Evolutionary conservation across 2,888 invertebrate genomes (phyloP).

Genomic region (Phyto melanocephala): DNA sequence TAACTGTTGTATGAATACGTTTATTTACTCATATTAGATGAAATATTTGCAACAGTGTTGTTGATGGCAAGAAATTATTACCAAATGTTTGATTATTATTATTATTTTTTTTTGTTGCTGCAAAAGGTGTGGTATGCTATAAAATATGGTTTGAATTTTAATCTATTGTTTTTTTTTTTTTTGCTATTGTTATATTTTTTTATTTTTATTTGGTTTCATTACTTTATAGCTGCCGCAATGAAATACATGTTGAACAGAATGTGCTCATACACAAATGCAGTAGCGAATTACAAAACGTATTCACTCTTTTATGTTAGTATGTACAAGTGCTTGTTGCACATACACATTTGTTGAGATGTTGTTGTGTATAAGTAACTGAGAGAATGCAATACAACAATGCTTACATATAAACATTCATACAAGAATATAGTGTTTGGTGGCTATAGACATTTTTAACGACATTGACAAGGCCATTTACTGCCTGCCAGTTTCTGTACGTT

Average conservation of each 20-base stretch:
- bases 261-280: neutral
- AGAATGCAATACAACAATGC: neutral
- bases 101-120: slow-evolving; percentile 7
- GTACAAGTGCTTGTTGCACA: slow-evolving; percentile 14
- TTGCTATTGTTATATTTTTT: neutral
- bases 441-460: slow-evolving; percentile 60
- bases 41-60: slow-evolving; percentile 11
- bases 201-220: neutral
- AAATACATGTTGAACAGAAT: neutral
- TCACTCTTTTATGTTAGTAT: slow-evolving; percentile 9
- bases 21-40: neutral
- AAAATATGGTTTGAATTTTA: slow-evolving; percentile 20
- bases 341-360: neutral
- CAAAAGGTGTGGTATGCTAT: slow-evolving; percentile 56
- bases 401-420: neutral
- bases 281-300: neutral
- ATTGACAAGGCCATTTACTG: slow-evolving; percentile 66
- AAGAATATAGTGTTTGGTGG: slow-evolving; percentile 4
- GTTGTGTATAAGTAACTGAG: slow-evolving; percentile 7
- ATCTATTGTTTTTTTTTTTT: slow-evolving; percentile 37
- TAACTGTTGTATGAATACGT: neutral
- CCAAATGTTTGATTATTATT: slow-evolving; percentile 38
- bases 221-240: slow-evolving; percentile 42
- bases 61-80: slow-evolving; percentile 53
- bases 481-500: neutral